phyloP scores from a whole-genome alignment of 2,797 vertebrate species.

The Galagoides demidoff region DNA sequence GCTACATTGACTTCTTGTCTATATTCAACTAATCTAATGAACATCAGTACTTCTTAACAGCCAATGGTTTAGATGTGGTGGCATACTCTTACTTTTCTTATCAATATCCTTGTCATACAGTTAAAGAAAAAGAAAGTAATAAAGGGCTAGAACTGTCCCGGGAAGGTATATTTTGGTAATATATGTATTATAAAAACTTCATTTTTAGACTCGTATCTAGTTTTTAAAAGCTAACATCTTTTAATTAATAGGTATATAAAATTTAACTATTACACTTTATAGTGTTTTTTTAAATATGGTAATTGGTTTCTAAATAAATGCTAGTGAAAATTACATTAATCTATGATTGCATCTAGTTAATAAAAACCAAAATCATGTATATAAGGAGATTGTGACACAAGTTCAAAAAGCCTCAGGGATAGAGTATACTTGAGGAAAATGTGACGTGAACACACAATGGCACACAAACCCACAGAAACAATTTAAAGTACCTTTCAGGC shows the following conservation, averaged over 20 bases:
- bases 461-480: slow-evolving; percentile 43
- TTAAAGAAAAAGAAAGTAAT: neutral
- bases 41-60: neutral
- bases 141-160: neutral
- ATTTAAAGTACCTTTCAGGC: slow-evolving; percentile 46
- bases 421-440: neutral
- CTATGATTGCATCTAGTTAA: slow-evolving; percentile 1
- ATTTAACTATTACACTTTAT: slow-evolving; percentile 16
- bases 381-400: neutral
- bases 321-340: slow-evolving; percentile 43
- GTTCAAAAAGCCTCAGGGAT: slow-evolving; percentile 16
- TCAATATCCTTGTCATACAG: neutral
- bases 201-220: slow-evolving; percentile 35
- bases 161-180: neutral
- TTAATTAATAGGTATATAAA: slow-evolving; percentile 36
- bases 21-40: neutral
- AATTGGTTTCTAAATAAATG: slow-evolving; percentile 4
- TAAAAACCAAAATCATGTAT: neutral
- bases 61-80: neutral
- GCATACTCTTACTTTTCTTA: neutral
- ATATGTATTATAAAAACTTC: neutral
- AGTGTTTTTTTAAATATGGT: slow-evolving; percentile 12
- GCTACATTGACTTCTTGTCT: neutral
- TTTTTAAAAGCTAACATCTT: slow-evolving; percentile 37
- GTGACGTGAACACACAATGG: neutral